Evolutionary conservation across 2,113 vertebrate species (phyloP).

Genomic region (Thryonomys swinderianus): DNA sequence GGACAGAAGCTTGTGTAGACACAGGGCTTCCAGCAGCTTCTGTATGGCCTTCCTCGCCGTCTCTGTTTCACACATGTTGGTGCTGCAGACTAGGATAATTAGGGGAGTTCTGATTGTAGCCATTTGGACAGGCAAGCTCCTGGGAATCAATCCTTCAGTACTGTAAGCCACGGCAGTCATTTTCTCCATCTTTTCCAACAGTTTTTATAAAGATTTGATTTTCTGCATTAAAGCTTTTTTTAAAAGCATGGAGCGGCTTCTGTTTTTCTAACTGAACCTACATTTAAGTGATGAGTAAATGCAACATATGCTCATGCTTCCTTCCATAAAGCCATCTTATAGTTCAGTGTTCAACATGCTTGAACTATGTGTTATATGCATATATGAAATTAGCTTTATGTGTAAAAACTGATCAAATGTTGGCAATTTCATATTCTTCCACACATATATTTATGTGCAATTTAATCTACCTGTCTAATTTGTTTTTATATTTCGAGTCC

Average conservation of each 20-base stretch:
- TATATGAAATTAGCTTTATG: background rate
- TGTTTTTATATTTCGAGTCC: background rate
- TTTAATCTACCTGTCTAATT: background rate
- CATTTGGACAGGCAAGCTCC: background rate
- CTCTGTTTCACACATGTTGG: background rate
- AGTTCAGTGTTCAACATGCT: background rate
- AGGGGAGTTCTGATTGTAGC: background rate
- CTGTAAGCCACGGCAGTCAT: background rate
- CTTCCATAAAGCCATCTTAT: background rate
- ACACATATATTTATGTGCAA: background rate
- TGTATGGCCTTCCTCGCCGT: background rate
- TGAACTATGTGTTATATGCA: background rate
- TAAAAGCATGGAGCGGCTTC: background rate
- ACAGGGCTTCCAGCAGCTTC: background rate
- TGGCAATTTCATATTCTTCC: background rate
- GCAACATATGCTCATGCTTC: background rate
- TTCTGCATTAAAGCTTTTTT: background rate
- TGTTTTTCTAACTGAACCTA: background rate
- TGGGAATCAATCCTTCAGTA: background rate
- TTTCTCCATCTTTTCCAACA: background rate
- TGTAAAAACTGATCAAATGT: constrained; percentile 27
- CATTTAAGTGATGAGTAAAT: background rate
- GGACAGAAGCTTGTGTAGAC: background rate
- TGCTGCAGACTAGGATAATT: background rate
- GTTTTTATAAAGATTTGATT: background rate